Conservation (phyloP, 2,888 invertebrate species). For the Mythimna lalbum region DNA sequence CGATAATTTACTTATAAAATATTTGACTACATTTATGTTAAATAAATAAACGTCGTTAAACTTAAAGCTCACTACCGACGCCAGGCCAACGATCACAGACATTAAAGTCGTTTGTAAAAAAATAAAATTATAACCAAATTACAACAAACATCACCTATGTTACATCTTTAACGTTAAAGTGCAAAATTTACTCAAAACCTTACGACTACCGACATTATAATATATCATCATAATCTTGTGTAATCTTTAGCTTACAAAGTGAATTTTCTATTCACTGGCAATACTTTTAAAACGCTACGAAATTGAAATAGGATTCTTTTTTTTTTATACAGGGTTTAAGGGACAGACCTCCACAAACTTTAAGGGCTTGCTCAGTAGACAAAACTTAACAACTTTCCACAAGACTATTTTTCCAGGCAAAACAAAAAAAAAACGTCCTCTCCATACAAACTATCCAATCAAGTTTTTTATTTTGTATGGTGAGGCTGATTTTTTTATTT, state of each 20-base stretch:
- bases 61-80: constrained; percentile 60
- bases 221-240: constrained; percentile 47
- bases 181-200: constrained; percentile 76
- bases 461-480: no score
- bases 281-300: constrained; percentile 43
- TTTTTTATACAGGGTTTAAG: not conserved
- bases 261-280: constrained; percentile 24
- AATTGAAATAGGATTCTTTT: constrained; percentile 27
- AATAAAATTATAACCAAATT: constrained; percentile 77
- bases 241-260: constrained; percentile 45
- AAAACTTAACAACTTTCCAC: no score
- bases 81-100: constrained; percentile 73
- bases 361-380: no score
- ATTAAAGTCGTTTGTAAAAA: constrained; percentile 71
- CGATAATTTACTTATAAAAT: constrained; percentile 23
- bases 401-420: no score
- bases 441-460: no score
- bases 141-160: constrained; percentile 72
- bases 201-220: constrained; percentile 52
- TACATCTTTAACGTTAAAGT: constrained; percentile 74
- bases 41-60: constrained; percentile 49
- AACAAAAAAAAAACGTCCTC: no score
- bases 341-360: no score
- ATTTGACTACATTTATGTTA: constrained; percentile 45
- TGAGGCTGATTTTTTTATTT: no score